Base-by-base conservation (phyloP, 2,113 vertebrate genomes). In the Myrmophylax atrothorax region DNA sequence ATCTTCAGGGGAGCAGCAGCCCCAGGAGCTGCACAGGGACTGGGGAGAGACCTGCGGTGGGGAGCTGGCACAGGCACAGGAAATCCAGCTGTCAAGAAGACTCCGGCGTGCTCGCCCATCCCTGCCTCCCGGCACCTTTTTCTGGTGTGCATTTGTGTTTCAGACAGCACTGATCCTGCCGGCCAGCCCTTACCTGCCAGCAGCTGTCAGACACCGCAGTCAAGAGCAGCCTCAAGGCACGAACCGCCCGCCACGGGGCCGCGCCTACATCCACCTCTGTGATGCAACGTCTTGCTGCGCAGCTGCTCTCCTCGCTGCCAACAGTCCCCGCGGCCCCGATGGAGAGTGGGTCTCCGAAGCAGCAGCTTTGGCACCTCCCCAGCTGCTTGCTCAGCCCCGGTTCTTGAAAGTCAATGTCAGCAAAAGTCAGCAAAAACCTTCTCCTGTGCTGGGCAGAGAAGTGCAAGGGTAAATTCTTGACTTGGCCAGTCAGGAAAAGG, bases 171-270 rank as follows among this genome's bases (percentile, higher is more conserved):
- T 44, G 84, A 80, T 96, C 89, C 96, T 90, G 79, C 63, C 10
- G 84, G 85, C 96, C 84, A 79, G 97, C 92, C 95, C 89, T 75
- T 90, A 96, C 97, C 97, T 97, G 97, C 92, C 97, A 58, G 83
- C 88, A 78, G 92, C 92, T 92, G 96, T 95, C 97, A 97, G 96
- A 96, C 96, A 37, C 94, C n/a, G 70, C 90, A 82, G 90, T 26
- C 85, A 89, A 33, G 91, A 84, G 90, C 31, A 31, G 84, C 97
- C 87, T 46, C 58, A 37, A 31, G 97, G 96, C 78, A 97, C 55
- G 85, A 97, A 97, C 95, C 85, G 93, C 92, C 93, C 58, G 96
- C 97, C 96, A 70, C 25, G 6, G 16, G 29, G 89, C 60, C 95
- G 12, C 96, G 90, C 95, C 95, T 79, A 50, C 7, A 94, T 80